A percentile compares a stretch with the other conserved stretches of the same genome.
These are phyloP conservation scores for Monoplex corrugatus DNA, from an alignment of 2,888 invertebrate species.

Conservation along the genomic window DNA sequence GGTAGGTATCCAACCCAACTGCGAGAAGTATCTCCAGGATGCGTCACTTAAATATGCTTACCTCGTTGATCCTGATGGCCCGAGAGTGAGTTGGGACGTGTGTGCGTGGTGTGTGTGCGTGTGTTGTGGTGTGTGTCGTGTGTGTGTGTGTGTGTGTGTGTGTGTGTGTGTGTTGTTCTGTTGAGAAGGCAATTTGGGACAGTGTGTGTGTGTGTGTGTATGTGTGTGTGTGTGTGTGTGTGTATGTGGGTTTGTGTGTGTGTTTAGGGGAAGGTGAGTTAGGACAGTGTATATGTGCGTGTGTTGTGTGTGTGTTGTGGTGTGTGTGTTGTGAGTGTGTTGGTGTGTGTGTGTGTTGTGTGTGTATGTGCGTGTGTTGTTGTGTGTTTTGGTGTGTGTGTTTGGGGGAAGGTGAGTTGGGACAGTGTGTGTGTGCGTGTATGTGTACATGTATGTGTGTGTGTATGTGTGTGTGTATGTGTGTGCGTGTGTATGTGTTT, in stretches of 20 bases:
- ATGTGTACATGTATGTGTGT: not conserved
- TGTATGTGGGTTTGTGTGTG: not conserved
- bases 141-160: not conserved
- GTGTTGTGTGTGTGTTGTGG: not conserved
- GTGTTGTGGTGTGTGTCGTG: not conserved
- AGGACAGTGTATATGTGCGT: too few species aligned
- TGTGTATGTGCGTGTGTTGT: too few species aligned
- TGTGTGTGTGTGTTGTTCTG: too few species aligned
- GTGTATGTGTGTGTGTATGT: not conserved
- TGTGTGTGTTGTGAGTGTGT: not conserved
- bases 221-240: not conserved
- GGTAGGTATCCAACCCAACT: slow-evolving; percentile 71
- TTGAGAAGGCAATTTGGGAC: too few species aligned
- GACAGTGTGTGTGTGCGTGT: not conserved
- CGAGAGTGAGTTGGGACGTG: slow-evolving; percentile 55
- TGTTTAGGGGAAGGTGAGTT: too few species aligned
- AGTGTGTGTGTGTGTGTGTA: not conserved
- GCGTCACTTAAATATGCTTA: slow-evolving; percentile 59
- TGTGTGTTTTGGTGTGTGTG: not conserved
- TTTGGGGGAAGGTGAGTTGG: too few species aligned
- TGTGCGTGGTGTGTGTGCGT: not conserved
- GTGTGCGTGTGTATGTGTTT: not conserved
- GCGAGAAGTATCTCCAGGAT: slow-evolving; percentile 64
- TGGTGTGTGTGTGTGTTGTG: not conserved
- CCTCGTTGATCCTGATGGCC: slow-evolving; percentile 72